Evolutionary conservation across 92 coral and sea anemone species (phyloP).

Genomic region (Bergia sp.): DNA sequence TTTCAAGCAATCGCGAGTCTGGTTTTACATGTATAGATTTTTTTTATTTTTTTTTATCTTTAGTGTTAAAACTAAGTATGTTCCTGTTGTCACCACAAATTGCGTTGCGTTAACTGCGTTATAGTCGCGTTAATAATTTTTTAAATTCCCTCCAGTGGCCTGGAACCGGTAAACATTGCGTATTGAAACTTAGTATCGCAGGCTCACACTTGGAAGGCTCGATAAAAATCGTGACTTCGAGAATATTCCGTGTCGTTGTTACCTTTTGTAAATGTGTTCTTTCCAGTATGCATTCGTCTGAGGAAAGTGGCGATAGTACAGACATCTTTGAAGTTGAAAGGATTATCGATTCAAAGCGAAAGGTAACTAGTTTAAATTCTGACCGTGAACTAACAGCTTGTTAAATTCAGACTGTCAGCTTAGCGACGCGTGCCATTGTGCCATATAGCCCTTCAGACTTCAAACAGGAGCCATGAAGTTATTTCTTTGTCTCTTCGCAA

Average conservation of each 20-base stretch:
- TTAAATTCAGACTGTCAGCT: neutral
- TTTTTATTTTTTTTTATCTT: no score
- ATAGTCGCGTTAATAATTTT: no score
- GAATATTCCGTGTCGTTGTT: neutral
- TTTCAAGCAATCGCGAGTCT: no score
- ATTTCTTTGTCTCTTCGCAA: neutral
- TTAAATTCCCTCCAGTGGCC: neutral
- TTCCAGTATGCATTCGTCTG: neutral
- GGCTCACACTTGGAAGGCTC: neutral
- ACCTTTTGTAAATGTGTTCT: neutral
- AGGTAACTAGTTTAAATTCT: neutral
- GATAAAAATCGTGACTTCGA: neutral
- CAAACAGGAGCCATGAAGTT: no score
- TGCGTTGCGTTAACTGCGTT: no score
- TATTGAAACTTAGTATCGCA: neutral
- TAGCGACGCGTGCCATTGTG: neutral
- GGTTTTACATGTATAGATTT: no score
- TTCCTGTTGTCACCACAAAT: no score
- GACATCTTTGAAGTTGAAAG: conserved; percentile 12
- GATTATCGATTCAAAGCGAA: conserved; percentile 12
- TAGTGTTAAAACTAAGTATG: no score
- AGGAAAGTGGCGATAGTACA: neutral
- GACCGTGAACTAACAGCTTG: neutral
- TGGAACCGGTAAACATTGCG: neutral
- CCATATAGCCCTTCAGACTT: no score